Base-by-base conservation (phyloP, 2,888 invertebrate species). In the Noctuana brunneofusca region DNA sequence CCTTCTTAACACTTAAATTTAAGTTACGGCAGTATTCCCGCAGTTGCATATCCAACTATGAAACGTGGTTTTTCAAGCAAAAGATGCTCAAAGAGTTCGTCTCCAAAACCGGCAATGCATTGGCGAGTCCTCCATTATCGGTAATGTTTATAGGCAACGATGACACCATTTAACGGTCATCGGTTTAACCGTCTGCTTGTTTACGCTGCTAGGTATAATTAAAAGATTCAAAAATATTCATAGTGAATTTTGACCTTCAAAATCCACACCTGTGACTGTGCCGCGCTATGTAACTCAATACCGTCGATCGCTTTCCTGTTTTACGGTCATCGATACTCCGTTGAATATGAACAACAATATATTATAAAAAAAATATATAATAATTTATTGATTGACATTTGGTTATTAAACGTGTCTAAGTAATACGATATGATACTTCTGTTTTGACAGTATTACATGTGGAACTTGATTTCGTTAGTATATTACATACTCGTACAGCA, bases 361-460 rank as follows among this genome's bases (percentile, higher is more conserved):
- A 46, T 18, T 50, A 24, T 22, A 35, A 12, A 59, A 60, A 41
- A 59, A 41, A 43, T 27, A 9, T 38, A 27, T 12, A 38, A 50
- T n/a, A 46, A 53, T n/a, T n/a, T 48, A 59, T 43, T 46, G 1
- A 35, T n/a, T 53, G 53, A 60, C 59, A 60, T 53, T 60, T 14
- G 20, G 18, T 22, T 24, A 54, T 24, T 54, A 54, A 32, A 41
- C 43, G 35, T 48, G 53, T 60, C 24, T 35, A 14, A 6, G 59
- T 60, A 60, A 60, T 41, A 11, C 18, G 8, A 60, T 46, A 60
- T 30, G 20, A 16, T 20, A 1, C 32, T n/a, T 30, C 30, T 59
- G 30, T 53, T 59, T 14, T 46, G 46, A 43, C 32, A 54, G 6
- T 14, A n/a, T n/a, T 14, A 8, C 14, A 38, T 5, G 4, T 2